These are phyloP conservation scores for Macrosiphum euphorbiae DNA, from an alignment of 2,888 invertebrate genomes.

Conservation along the genomic window DNA sequence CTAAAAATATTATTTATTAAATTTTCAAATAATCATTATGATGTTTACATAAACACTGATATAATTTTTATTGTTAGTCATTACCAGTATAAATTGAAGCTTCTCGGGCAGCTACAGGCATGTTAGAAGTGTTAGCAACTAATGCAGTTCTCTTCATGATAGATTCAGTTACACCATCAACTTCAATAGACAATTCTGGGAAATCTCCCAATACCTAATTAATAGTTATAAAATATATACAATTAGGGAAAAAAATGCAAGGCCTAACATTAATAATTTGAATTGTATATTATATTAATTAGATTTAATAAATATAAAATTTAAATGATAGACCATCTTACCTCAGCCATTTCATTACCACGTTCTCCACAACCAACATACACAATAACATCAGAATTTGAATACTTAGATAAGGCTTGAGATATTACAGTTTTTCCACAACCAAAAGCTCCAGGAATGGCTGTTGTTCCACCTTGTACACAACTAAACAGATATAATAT, in stretches of 20 bases:
- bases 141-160: constrained; percentile 99
- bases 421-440: constrained; percentile 99
- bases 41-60: not conserved
- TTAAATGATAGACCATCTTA: constrained; percentile 67
- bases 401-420: constrained; percentile 98
- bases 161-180: constrained; percentile 95
- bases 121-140: constrained; percentile 99
- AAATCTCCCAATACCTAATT: constrained; percentile 90
- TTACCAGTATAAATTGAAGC: constrained; percentile 98
- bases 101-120: constrained; percentile 99
- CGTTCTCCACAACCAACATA: constrained; percentile 99
- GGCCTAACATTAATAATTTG: too few relatives aligned
- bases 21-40: not conserved
- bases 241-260: not conserved
- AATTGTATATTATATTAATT: not conserved
- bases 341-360: constrained; percentile 99
- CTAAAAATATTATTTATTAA: constrained; percentile 70
- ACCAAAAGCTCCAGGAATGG: constrained; percentile 99
- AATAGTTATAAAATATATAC: not conserved
- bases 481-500: constrained; percentile 75
- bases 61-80: not conserved
- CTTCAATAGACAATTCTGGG: constrained; percentile 97
- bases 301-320: not conserved
- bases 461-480: constrained; percentile 98
- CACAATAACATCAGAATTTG: constrained; percentile 99